A percentile compares a stretch with the other conserved stretches of the same genome.
phyloP scores from a whole-genome alignment of 2,113 vertebrate genomes.

The Nothocercus nigrocapillus region DNA sequence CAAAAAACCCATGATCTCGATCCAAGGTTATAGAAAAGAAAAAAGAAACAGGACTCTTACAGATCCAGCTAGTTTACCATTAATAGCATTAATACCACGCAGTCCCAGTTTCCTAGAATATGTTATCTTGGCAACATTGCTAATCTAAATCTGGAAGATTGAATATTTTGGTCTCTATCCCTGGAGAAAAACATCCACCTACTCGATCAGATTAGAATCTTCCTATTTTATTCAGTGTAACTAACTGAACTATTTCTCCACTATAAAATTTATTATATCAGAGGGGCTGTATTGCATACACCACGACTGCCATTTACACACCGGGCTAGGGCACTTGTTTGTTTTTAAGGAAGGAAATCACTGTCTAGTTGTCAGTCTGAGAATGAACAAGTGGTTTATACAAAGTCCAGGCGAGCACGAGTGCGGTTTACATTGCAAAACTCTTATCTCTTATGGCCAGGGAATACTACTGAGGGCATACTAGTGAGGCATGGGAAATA shows the following conservation, averaged over 20 bases:
- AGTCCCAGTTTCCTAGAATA: constrained; percentile 4
- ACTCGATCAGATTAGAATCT: constrained; percentile 16
- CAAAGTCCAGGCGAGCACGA: background rate
- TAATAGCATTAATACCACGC: background rate
- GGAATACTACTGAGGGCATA: background rate
- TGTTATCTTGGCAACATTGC: background rate
- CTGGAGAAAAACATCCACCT: background rate
- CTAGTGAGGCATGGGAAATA: background rate
- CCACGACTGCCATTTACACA: background rate
- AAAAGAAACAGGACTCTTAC: background rate
- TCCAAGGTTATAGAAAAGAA: background rate
- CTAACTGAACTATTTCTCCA: background rate
- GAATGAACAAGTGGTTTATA: background rate
- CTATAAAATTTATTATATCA: background rate
- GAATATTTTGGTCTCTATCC: constrained; percentile 18
- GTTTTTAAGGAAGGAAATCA: background rate
- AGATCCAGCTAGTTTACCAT: background rate
- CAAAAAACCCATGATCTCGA: background rate
- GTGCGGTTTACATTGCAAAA: background rate
- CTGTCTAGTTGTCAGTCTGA: background rate
- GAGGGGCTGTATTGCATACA: background rate
- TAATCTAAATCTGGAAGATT: constrained; percentile 11
- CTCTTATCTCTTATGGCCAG: background rate
- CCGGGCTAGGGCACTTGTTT: rapidly evolving
- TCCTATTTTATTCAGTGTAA: background rate